These are phyloP conservation scores for Caenorhabditis sinica DNA, from an alignment of 2,888 invertebrate genomes.

Conservation along the genomic window DNA sequence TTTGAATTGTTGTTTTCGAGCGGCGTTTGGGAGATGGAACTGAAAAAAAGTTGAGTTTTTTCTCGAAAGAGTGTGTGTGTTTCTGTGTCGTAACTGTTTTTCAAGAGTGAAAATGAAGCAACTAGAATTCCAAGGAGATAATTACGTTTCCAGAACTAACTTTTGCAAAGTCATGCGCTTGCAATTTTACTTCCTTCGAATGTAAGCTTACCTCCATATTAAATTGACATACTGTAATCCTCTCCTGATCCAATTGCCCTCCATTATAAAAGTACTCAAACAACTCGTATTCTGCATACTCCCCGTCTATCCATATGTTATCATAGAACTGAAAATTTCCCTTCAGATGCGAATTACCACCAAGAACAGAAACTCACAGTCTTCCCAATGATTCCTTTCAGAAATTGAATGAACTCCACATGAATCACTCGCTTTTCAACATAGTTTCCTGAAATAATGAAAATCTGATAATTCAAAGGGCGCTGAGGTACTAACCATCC, in stretches of 20 bases:
- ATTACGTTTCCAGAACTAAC: too few species aligned
- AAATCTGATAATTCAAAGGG: background rate
- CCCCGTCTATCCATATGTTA: constrained; percentile 65
- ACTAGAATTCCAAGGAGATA: too few species aligned
- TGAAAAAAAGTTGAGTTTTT: constrained; percentile 20
- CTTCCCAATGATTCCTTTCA: constrained; percentile 51
- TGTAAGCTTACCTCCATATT: constrained; percentile 62
- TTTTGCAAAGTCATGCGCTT: too few species aligned
- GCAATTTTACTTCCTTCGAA: too few species aligned
- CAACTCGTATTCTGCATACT: constrained; percentile 67
- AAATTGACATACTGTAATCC: constrained; percentile 66
- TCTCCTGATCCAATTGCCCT: constrained; percentile 54
- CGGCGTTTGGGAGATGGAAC: constrained; percentile 41
- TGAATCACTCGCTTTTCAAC: constrained; percentile 44
- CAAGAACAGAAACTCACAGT: constrained; percentile 12
- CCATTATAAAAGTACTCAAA: constrained; percentile 60
- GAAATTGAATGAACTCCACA: constrained; percentile 47
- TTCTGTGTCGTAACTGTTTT: too few species aligned
- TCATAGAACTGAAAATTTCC: constrained; percentile 52
- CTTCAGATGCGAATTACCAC: background rate
- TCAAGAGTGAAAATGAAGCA: too few species aligned
- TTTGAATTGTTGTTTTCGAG: constrained; percentile 44
- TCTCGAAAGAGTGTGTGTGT: too few species aligned
- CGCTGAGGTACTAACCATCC: constrained; percentile 15
- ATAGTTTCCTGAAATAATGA: constrained; percentile 38